Base-by-base conservation (phyloP, 2,888 invertebrate species). In the Scelioninae gen. 2 region DNA sequence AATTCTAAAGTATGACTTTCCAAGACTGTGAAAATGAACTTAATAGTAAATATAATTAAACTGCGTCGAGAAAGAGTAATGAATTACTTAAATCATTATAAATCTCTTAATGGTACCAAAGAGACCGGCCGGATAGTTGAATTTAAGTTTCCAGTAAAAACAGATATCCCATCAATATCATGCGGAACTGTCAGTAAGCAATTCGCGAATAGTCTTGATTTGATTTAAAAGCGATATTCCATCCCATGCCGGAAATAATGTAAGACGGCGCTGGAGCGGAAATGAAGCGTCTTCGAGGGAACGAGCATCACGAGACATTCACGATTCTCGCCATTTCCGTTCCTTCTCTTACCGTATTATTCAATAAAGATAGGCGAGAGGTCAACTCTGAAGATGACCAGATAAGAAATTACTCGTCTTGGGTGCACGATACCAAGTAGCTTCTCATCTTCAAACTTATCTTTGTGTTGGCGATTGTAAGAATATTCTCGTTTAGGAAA, bases 181-280 rank as follows among this genome's bases (percentile, higher is more conserved):
- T 28, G 60, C 69, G 65, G 61, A 73, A 70, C 75, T 70, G 75
- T 75, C 73, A 72, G 71, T 55, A 73, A 69, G 80, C 83, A 82
- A 84, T 85, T 83, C 81, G 77, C 82, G 83, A 85, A 85, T 85
- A 85, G 82, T 85, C 84, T 85, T 85, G 85, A 85, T 85, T 85
- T 81, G 83, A 85, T 85, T 85, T 84, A 84, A 83, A 84, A 84
- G 84, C 85, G 84, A 85, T 83, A 85, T 85, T 83, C 85, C 85
- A 86, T 86, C 85, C 84, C 80, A 83, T 75, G 77, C 82, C 83
- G 86, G 86, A 86, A 90, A 90, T 86, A 82, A 82, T 84, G 82
- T 85, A 85, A 85, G 84, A 84, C 83, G 84, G 78, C 77, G 81
- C 81, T 79, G 70, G 76, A 75, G 78, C 82, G 85, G 84, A 85